Base-by-base conservation (phyloP, 2,113 vertebrate genomes). In the Amazona vittata region DNA sequence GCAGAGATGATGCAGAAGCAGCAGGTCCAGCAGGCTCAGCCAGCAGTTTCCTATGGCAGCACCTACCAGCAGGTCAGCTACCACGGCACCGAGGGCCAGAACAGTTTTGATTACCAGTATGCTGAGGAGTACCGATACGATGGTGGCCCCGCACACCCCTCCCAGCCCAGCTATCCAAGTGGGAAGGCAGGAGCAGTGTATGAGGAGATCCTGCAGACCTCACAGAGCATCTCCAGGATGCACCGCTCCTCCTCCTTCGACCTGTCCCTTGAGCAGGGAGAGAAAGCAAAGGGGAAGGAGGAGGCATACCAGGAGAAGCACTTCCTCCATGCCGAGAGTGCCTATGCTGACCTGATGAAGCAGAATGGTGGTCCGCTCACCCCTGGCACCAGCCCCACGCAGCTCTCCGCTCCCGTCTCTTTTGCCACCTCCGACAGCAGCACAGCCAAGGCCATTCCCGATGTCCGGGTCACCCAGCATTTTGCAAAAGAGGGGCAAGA, bases 381-480 rank as follows among this genome's bases (percentile, higher is more conserved):
- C 65, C 99, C 99, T 4, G 99, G 99, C 26, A 99, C 99, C 93
- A 99, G 99, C 75, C 99, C 99, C 91, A 99, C 99, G 3, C 99
- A 99, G 94, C 97, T 99, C 2, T 97, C 98, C 5, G 99, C 99
- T 81, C 99, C 99, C 0, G 98, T 99, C 79, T 99, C 99, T 41
- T 99, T 99, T 60, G 97, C 98, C 15, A 33, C 97, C 83, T 96
- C 98, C 0, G 97, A 98, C 19, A 60, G 98, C 77, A 87, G 93
- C 4, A 78, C 93, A 9, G 97, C 98, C 83, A 98, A 98, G 79
- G 98, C 98, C 78, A 98, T 99, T 92, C 98, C 99, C 0, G 98
- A 99, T 28, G 99, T 99, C 39, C 98, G 98, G 31, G 99, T 99
- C 87, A 99, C 99, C 67, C 99, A 99, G 94, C 99, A 99, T 96